A percentile compares a stretch with the other conserved stretches of the same genome.
These are phyloP conservation scores for Eutolmus rufibarbis DNA, from an alignment of 2,888 invertebrate species.

Conservation along the genomic window DNA sequence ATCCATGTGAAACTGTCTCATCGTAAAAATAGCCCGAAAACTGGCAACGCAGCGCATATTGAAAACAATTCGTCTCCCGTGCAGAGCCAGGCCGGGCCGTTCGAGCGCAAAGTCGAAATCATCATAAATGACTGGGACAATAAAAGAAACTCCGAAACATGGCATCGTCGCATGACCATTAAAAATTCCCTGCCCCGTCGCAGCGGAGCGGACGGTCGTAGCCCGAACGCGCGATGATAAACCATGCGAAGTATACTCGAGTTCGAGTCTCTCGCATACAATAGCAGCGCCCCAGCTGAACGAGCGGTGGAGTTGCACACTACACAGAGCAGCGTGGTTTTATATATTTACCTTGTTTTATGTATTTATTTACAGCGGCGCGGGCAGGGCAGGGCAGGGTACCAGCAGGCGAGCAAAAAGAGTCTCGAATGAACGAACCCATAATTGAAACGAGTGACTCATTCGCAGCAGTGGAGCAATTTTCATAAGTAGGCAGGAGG, in stretches of 20 bases:
- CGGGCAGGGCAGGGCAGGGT: not conserved
- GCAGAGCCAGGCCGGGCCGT: not conserved
- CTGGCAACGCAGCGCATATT: not conserved
- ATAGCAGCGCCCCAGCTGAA: not conserved
- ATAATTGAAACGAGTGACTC: conserved; percentile 12
- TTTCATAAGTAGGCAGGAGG: not conserved
- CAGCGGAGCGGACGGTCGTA: not conserved
- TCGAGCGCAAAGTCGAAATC: not conserved
- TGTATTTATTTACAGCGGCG: not conserved
- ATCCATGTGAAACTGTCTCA: not conserved
- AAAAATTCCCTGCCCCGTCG: not conserved
- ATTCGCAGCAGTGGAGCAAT: not conserved
- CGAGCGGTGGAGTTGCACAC: not conserved
- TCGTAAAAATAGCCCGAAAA: conserved; percentile 1
- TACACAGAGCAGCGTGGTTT: not conserved
- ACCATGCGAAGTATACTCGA: not conserved
- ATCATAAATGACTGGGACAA: not conserved
- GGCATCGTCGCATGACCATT: not conserved
- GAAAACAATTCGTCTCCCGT: not conserved
- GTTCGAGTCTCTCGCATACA: not conserved
- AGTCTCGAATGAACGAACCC: not conserved
- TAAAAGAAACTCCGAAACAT: not conserved
- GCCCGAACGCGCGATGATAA: not conserved
- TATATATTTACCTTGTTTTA: not conserved
- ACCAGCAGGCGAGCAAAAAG: not conserved